Conservation (phyloP, 2,888 invertebrate species). For the Apodemia zela region DNA sequence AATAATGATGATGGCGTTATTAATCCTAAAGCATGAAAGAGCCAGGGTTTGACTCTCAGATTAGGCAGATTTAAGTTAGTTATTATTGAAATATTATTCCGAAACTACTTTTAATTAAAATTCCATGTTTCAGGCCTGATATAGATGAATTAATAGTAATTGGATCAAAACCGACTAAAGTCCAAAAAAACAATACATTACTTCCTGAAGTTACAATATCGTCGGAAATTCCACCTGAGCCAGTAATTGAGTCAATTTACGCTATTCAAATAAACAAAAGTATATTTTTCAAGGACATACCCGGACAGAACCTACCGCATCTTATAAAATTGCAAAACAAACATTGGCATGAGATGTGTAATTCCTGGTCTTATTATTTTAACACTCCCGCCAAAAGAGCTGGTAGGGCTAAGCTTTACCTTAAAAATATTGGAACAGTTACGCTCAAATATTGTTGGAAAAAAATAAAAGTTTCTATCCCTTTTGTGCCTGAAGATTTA, state of each 20-base stretch:
- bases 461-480: conserved; percentile 49
- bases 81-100: no score
- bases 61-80: no score
- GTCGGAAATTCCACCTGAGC: conserved; percentile 18
- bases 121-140: conserved; percentile 46
- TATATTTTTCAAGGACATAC: conserved; percentile 48
- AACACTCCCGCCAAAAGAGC: conserved; percentile 52
- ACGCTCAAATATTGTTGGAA: conserved; percentile 74
- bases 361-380: conserved; percentile 65
- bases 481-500: conserved; percentile 49
- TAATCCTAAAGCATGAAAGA: no score
- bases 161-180: conserved; percentile 53
- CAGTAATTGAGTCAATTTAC: conserved; percentile 42
- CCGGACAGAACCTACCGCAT: conserved; percentile 39
- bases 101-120: conserved; percentile 25
- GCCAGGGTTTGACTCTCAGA: no score
- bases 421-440: conserved; percentile 76
- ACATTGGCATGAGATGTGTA: conserved; percentile 48
- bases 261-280: conserved; percentile 63
- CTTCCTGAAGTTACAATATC: conserved; percentile 14
- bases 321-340: conserved; percentile 43
- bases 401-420: conserved; percentile 54
- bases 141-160: conserved; percentile 49
- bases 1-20: no score
- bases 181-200: conserved; percentile 41